These are phyloP conservation scores for Gymnodraco acuticeps DNA, from an alignment of 2,797 vertebrate genomes.

Conservation along the genomic window DNA sequence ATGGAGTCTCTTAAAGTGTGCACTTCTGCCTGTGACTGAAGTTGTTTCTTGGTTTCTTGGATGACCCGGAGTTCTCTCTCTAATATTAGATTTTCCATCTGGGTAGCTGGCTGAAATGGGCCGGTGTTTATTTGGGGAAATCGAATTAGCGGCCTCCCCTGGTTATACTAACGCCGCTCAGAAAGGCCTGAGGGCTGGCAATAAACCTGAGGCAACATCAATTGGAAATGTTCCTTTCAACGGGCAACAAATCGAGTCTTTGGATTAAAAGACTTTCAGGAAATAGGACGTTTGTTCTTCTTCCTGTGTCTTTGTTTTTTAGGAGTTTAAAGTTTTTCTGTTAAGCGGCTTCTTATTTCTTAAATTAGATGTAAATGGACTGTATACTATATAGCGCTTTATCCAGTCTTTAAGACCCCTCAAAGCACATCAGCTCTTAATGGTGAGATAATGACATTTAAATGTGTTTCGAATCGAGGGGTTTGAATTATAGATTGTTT, in stretches of 20 bases:
- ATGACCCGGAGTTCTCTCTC: constrained; percentile 30
- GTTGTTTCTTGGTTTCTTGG: constrained; percentile 35
- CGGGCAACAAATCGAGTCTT: constrained; percentile 20
- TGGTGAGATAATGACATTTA: not conserved
- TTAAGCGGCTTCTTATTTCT: not conserved
- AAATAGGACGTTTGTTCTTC: constrained; percentile 30
- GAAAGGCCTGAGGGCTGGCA: constrained; percentile 47
- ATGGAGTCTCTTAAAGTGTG: constrained; percentile 31
- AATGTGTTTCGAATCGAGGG: not conserved
- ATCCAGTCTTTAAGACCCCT: no score
- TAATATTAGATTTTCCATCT: constrained; percentile 54
- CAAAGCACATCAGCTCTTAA: not conserved
- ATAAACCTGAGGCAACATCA: constrained; percentile 54
- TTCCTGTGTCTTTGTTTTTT: no score
- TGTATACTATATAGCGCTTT: no score
- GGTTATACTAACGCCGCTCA: constrained; percentile 28
- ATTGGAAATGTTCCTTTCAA: constrained; percentile 39
- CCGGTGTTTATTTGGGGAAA: constrained; percentile 50
- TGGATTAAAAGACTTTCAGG: constrained; percentile 12
- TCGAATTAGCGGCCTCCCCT: constrained; percentile 49
- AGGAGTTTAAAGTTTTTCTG: not conserved
- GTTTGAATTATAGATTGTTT: no score
- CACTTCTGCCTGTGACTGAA: constrained; percentile 3
- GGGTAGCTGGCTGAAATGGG: constrained; percentile 53
- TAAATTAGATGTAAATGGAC: not conserved